Base-by-base conservation (phyloP, 2,797 vertebrate genomes). In the Gambelia wislizenii region DNA sequence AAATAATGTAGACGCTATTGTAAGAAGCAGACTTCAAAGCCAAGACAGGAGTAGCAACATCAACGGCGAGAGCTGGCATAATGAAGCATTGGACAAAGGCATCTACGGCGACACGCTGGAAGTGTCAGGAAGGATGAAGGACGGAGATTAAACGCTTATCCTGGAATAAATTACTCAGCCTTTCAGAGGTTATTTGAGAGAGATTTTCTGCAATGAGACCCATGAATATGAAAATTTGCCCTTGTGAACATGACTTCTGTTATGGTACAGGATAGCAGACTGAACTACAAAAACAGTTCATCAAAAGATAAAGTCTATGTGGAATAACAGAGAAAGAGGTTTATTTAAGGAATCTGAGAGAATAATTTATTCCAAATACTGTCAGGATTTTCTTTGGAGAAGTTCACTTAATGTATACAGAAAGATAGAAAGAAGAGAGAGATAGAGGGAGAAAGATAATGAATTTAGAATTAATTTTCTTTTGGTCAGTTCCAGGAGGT, bases 131-230 rank as follows among this genome's bases (percentile, higher is more conserved):
- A 52, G n/a, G 77, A 81, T 76, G 69, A 76, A 67, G 54, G 78
- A 52, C 36, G 47, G 67, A 42, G 84, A 82, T 25, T 27, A 81
- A 67, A 81, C 14, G 69, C 77, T 33, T 86, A 44, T 22, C 27
- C n/a, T n/a, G 44, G 77, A 85, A 86, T 89, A 87, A 82, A 76
- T 86, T 86, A 67, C 70, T 56, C 30, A 20, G 12, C 77, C 56
- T 47, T 61, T 89, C 83, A 33, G 30, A 80, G 67, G 67, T 49
- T 30, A 33, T 75, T 56, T 49, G 12, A 33, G 33, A 61, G 64
- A 84, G 18, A 59, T 56, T 52, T 42, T 61, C 33, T 3, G 47
- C 25, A 9, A 74, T 2, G 67, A 72, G 76, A 59, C 22, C 9
- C 25, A 22, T 39, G 54, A 52, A 85, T 85, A 74, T 61, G 67